Conservation (phyloP, 2,113 vertebrate species). For the Oxyura jamaicensis region DNA sequence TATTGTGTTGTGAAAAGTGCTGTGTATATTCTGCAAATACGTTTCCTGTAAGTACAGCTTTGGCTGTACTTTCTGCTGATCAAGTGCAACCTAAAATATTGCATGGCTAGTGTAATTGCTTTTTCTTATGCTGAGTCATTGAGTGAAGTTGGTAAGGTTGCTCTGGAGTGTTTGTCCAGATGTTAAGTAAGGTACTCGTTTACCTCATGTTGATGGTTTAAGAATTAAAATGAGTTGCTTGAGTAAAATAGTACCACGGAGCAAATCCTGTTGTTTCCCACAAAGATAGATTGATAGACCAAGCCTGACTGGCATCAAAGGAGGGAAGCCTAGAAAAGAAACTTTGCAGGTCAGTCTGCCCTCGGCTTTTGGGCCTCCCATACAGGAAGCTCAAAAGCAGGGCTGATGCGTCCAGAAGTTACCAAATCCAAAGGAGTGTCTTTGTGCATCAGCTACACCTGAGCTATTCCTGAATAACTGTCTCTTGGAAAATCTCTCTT, state of each 20-base stretch:
- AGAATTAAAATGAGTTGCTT: neutral
- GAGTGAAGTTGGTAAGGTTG: neutral
- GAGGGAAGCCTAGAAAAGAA: neutral
- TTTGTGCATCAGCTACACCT: neutral
- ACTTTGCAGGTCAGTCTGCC: neutral
- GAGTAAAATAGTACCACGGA: neutral
- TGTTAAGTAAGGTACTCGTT: neutral
- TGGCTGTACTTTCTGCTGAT: neutral
- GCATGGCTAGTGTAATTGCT: neutral
- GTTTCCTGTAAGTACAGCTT: neutral
- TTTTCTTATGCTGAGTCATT: neutral
- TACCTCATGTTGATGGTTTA: neutral
- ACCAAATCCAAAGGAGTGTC: fast-evolving
- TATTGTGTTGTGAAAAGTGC: neutral
- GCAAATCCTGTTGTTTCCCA: neutral
- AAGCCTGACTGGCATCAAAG: neutral
- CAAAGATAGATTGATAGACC: neutral
- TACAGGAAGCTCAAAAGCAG: neutral
- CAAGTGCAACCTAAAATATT: neutral
- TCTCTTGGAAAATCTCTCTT: neutral
- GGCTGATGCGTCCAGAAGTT: neutral
- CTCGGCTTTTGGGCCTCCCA: neutral
- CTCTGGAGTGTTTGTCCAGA: neutral
- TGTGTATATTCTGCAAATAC: neutral
- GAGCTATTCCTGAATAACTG: neutral